Conservation (phyloP, 1,140 invertebrate genomes). For the Cepaea nemoralis region DNA sequence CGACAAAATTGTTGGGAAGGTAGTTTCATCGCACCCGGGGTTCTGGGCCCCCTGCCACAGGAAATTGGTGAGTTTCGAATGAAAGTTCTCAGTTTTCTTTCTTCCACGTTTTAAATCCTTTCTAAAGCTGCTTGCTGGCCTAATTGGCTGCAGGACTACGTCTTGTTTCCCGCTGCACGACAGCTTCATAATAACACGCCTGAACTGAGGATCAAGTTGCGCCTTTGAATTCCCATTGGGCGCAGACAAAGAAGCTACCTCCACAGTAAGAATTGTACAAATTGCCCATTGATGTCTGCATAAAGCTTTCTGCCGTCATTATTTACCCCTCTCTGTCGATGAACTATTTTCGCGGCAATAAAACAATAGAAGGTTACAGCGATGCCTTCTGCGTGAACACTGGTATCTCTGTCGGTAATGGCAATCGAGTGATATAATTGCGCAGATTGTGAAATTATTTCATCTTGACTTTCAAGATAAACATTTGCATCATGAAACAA, state of each 20-base stretch:
- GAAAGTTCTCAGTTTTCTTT: background rate
- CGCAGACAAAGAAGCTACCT: constrained; percentile 19
- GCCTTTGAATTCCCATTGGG: constrained; percentile 10
- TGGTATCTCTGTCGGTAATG: background rate
- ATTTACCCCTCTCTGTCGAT: background rate
- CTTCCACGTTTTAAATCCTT: background rate
- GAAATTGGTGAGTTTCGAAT: constrained; percentile 40
- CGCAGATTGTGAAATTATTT: background rate
- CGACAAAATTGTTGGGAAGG: constrained; percentile 25
- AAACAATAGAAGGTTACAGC: background rate
- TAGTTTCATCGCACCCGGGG: background rate
- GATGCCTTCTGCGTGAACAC: background rate
- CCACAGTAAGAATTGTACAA: constrained; percentile 1
- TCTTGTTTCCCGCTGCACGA: background rate
- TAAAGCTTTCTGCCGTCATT: background rate
- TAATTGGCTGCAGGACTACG: constrained; percentile 27
- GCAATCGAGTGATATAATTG: constrained; percentile 10
- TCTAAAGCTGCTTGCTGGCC: background rate
- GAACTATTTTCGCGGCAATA: background rate
- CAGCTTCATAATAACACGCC: constrained; percentile 22
- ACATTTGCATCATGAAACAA: background rate
- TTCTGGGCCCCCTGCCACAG: background rate
- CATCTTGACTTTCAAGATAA: constrained; percentile 3
- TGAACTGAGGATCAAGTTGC: constrained; percentile 20
- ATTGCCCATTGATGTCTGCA: constrained; percentile 1